These are phyloP conservation scores for Pholis gunnellus DNA, from an alignment of 2,113 vertebrate species.

Conservation along the genomic window DNA sequence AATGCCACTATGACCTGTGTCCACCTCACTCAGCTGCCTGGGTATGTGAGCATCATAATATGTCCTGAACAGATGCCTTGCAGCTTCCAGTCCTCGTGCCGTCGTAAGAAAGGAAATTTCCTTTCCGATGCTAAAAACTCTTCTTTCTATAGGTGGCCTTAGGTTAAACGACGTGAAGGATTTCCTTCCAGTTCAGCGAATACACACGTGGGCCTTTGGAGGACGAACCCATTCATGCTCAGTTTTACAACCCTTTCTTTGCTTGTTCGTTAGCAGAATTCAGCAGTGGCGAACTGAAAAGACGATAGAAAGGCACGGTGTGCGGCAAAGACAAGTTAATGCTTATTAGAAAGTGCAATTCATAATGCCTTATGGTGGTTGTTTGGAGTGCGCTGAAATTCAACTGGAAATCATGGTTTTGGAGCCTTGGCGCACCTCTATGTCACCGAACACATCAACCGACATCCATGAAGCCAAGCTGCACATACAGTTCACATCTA, in stretches of 20 bases:
- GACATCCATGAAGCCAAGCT: neutral
- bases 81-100: neutral
- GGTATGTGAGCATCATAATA: neutral
- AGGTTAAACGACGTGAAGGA: neutral
- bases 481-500: slow-evolving; percentile 1
- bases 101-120: too few relatives aligned
- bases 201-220: neutral
- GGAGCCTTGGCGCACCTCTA: neutral
- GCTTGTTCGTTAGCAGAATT: neutral
- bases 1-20: slow-evolving; percentile 18
- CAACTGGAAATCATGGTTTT: neutral
- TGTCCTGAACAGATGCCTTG: neutral
- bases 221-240: neutral
- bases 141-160: neutral
- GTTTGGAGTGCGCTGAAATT: neutral
- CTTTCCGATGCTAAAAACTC: neutral
- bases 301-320: neutral
- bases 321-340: neutral
- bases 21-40: neutral
- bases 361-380: neutral
- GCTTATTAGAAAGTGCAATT: neutral
- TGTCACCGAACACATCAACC: neutral
- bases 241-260: neutral
- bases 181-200: neutral
- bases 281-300: neutral